Percentiles rank a stretch among this genome's conserved stretches.
Conservation (phyloP, 2,113 vertebrate species). For the Cromileptes altivelis region DNA sequence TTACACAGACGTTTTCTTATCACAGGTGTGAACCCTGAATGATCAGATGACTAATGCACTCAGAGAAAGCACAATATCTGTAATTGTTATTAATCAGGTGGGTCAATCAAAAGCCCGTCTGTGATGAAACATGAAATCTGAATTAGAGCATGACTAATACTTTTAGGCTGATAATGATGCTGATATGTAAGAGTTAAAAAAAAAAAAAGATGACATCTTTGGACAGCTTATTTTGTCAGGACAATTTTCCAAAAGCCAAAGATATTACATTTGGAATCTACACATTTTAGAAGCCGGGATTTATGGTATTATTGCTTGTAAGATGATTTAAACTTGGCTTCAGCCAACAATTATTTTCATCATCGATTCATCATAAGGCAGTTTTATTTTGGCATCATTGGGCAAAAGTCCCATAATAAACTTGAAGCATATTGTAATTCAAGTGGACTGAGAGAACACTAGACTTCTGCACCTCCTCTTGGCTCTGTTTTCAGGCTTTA, state of each 20-base stretch:
- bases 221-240: not conserved
- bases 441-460: too few species aligned
- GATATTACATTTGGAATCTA: not conserved
- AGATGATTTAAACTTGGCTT: not conserved
- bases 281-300: not conserved
- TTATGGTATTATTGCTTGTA: not conserved
- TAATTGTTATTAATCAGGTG: conserved; percentile 8
- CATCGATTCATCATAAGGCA: not conserved
- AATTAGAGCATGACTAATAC: conserved; percentile 6
- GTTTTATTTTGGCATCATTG: too few species aligned
- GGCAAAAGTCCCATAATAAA: too few species aligned
- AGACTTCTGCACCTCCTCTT: too few species aligned
- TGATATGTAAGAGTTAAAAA: too few species aligned
- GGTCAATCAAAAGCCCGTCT: conserved; percentile 17
- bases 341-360: too few species aligned
- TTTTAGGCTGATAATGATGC: not conserved
- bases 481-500: too few species aligned
- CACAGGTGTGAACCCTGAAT: not conserved
- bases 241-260: not conserved
- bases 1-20: conserved; percentile 7
- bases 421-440: too few species aligned
- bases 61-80: conserved; percentile 22
- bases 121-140: conserved; percentile 31
- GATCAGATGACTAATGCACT: not conserved
- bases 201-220: too few species aligned